phyloP scores from a whole-genome alignment of 2,888 invertebrate genomes.

The Andrena fulva region DNA sequence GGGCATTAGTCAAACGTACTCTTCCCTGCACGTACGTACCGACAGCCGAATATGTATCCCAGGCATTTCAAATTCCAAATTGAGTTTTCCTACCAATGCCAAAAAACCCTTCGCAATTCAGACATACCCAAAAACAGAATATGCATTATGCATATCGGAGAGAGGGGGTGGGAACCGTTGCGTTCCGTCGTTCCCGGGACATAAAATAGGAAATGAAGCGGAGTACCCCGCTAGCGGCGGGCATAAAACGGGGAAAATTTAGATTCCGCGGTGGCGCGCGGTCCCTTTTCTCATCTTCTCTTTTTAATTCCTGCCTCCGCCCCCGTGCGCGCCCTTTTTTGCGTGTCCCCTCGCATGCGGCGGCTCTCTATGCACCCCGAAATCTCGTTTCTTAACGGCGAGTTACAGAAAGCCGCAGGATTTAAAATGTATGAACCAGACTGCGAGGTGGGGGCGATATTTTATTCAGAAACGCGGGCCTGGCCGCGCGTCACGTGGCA shows the following conservation, averaged over 20 bases:
- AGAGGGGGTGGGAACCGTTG: neutral
- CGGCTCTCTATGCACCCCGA: conserved; percentile 30
- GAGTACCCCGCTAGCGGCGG: neutral
- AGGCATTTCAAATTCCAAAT: neutral
- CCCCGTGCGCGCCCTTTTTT: neutral
- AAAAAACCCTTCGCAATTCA: neutral
- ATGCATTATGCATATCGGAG: conserved; percentile 7
- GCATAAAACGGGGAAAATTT: conserved; percentile 31
- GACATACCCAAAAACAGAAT: neutral
- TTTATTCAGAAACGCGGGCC: conserved; percentile 66
- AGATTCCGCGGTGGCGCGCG: neutral
- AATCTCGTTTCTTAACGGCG: conserved; percentile 50
- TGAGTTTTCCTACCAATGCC: neutral
- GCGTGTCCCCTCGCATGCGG: conserved; percentile 7
- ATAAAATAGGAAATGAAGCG: conserved; percentile 30
- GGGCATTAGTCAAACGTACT: neutral
- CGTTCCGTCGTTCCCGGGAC: neutral
- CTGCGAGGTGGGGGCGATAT: conserved; percentile 53
- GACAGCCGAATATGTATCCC: neutral
- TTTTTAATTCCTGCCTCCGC: conserved; percentile 17
- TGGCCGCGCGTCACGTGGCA: conserved; percentile 37
- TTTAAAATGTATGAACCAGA: conserved; percentile 65
- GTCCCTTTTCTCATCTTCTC: neutral
- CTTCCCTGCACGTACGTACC: too few relatives aligned
- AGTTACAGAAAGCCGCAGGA: conserved; percentile 48